phyloP scores from a whole-genome alignment of 2,888 invertebrate genomes.

The Harmothoe impar region DNA sequence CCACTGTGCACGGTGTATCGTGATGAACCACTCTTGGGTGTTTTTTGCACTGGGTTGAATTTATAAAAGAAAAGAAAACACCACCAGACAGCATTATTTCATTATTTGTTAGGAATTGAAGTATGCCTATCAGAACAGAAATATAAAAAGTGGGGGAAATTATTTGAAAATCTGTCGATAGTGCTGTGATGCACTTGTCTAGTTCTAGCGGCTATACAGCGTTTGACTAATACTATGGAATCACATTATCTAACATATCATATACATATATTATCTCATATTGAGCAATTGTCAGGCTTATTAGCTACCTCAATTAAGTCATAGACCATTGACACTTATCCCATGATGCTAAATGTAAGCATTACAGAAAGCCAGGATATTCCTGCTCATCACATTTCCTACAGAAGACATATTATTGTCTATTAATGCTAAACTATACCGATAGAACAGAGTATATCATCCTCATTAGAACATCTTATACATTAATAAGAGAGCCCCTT shows the following conservation, averaged over 20 bases:
- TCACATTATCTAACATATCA: slow-evolving; percentile 37
- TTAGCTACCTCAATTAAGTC: slow-evolving; percentile 24
- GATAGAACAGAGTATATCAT: too few species aligned
- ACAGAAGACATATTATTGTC: too few species aligned
- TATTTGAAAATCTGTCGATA: background rate
- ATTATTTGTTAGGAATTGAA: background rate
- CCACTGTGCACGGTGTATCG: too few species aligned
- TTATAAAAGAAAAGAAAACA: background rate
- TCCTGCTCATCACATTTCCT: too few species aligned
- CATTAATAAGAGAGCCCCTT: too few species aligned
- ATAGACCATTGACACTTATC: background rate
- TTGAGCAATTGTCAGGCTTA: slow-evolving; percentile 52
- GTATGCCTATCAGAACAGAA: background rate
- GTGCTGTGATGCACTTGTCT: background rate
- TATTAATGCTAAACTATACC: too few species aligned
- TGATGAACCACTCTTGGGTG: too few species aligned
- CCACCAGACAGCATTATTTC: too few species aligned
- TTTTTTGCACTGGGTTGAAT: too few species aligned
- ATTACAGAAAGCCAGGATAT: too few species aligned
- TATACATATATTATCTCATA: background rate
- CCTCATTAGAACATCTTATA: too few species aligned
- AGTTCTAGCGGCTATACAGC: background rate
- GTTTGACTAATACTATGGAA: background rate
- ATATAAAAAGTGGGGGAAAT: background rate
- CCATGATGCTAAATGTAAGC: too few species aligned